Conservation (phyloP, 2,797 vertebrate genomes). For the Schizothorax lantsangensis region DNA sequence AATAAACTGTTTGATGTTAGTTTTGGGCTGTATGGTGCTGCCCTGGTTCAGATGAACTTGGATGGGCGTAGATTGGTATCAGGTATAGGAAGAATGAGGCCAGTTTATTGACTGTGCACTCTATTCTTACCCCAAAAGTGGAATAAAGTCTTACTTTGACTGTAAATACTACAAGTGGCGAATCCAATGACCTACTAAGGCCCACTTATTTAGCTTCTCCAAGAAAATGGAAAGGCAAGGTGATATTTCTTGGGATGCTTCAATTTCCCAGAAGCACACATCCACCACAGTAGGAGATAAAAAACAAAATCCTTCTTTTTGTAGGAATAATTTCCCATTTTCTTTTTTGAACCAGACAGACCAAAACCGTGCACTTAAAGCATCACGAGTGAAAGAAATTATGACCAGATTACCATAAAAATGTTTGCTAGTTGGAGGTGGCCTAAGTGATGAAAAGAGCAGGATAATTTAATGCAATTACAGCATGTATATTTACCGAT, state of each 20-base stretch:
- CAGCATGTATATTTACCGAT: constrained; percentile 9
- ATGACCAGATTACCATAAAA: constrained; percentile 29
- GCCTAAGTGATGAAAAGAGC: not conserved
- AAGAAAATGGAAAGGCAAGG: constrained; percentile 45
- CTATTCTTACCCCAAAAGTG: not conserved
- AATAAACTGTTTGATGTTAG: constrained; percentile 5
- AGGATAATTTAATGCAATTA: constrained; percentile 16
- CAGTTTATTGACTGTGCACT: constrained; percentile 57
- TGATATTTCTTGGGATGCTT: constrained; percentile 43
- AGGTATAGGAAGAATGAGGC: constrained; percentile 9
- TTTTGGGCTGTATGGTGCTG: constrained; percentile 38
- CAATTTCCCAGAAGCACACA: constrained; percentile 36
- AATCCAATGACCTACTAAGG: constrained; percentile 43
- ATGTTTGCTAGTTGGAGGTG: constrained; percentile 30
- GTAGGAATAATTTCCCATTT: constrained; percentile 22
- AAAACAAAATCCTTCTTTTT: constrained; percentile 24
- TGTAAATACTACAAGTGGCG: constrained; percentile 21
- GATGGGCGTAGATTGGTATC: not conserved
- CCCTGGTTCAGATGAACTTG: constrained; percentile 18
- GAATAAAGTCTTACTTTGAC: constrained; percentile 23
- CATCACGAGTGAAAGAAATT: constrained; percentile 35
- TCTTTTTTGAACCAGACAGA: constrained; percentile 37
- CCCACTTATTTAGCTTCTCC: constrained; percentile 32
- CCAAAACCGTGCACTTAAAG: constrained; percentile 4
- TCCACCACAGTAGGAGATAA: constrained; percentile 21